Evolutionary conservation across 2,113 vertebrate species (phyloP).

Genomic region (Python bivittatus): DNA sequence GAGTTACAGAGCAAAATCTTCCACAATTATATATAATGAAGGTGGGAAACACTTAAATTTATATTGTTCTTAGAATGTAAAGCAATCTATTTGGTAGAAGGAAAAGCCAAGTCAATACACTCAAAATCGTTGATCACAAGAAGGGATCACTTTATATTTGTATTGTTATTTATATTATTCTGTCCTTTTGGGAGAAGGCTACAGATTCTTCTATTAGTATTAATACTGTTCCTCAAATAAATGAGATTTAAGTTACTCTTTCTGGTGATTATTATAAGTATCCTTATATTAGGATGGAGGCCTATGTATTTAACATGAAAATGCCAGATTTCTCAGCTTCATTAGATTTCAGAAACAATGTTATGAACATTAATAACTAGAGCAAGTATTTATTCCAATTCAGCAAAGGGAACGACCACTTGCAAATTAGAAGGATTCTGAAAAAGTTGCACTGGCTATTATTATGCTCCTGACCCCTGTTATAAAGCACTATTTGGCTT

Average conservation of each 20-base stretch:
- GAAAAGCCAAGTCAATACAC: not conserved
- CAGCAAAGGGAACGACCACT: not conserved
- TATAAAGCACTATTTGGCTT: too few relatives aligned
- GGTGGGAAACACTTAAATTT: conserved; percentile 15
- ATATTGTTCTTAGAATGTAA: not conserved
- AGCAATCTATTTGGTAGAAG: not conserved
- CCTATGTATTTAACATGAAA: conserved; percentile 47
- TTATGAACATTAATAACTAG: conserved; percentile 46
- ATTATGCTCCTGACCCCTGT: too few relatives aligned
- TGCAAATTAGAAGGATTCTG: too few relatives aligned
- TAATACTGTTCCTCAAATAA: conserved; percentile 34
- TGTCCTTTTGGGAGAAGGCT: not conserved
- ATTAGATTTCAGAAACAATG: conserved; percentile 61
- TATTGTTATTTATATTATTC: not conserved
- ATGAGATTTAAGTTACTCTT: not conserved
- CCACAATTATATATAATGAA: conserved; percentile 1
- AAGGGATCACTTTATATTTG: not conserved
- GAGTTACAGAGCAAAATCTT: not conserved
- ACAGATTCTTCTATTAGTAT: conserved; percentile 43
- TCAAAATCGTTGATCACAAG: not conserved
- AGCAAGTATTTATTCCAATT: not conserved
- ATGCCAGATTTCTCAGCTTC: conserved; percentile 61
- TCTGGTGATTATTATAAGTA: not conserved
- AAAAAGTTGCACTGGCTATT: too few relatives aligned
- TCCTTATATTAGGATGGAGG: not conserved